Base-by-base conservation (phyloP, 2,113 vertebrate genomes). In the Poeciliopsis prolifica region DNA sequence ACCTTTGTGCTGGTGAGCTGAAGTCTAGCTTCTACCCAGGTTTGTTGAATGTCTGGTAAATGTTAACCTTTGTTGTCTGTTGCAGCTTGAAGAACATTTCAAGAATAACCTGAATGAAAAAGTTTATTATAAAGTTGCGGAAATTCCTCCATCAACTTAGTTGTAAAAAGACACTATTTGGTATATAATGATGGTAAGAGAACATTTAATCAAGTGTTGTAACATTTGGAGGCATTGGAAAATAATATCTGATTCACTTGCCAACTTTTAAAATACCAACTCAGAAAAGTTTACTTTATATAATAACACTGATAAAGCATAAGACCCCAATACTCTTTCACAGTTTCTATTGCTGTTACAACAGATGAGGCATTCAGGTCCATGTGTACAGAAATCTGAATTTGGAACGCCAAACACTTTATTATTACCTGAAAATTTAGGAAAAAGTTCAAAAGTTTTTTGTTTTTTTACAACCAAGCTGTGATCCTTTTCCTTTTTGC, bases 71-170 rank as follows among this genome's bases (percentile, higher is more conserved):
- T 80, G 30, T 83, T 28, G 87, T 78, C 48, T 80, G 35, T 70
- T 85, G 61, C 87, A 92, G 91, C n/a, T 92, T 22, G 0, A 14
- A 0, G 0, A 0, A 0, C 0, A 26, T 31, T 75, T 90, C 7
- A 0, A 0, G 0, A 0, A 0, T 0, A n/a, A n/a, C 0, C 35
- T 89, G 11, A 0, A 0, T 0, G 3, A 30, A 1, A 0, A 17
- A 0, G 14, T 64, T 64, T 1, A 1, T n/a, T 3, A 58, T 58
- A 1, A 58, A 3, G 7, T 58, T 5, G 0, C 10, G 51, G 5
- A 2, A 5, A 54, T 3, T 24, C 14, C 22, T 48, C 13, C 5
- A 17, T 5, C 1, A 54, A 54, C 22, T 24, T 0, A 54, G 44
- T 19, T 19, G 17, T 5, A 19, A 19, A 54, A 9, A 54, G 24